Evolutionary conservation across 1,140 invertebrate genomes (phyloP), one percentile per base, ranked within the genome.

Genomic region (Zaprionus nigranus): DNA sequence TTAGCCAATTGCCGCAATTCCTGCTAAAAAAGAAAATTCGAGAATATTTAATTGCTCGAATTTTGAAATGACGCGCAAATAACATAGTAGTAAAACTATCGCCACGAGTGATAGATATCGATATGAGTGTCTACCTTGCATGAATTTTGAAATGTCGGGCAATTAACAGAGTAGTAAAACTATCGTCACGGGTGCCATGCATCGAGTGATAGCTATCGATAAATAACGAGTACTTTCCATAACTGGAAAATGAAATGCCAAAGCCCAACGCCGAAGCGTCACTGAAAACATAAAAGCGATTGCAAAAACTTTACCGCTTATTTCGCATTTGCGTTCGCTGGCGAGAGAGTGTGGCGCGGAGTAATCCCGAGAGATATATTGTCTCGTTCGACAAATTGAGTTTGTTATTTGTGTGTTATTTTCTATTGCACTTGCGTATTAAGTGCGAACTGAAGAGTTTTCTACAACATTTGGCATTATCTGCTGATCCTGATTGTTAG

Each of bases 1-100:
- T 94, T 84, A 12, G 95, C 94, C 58, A 97, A 73, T 61, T 94
- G 83, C 74, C 93, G 87, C 4, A 97, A 92, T 83, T 96, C 95
- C 96, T 97, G 91, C n/a, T 34, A 94, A 65, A 65, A 71, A 43
- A 12, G 2, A 57, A 63, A 28, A 57, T n/a, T 28, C 51, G 28
- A 9, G 46, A 36, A 61, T 57, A 40, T 17, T 30, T 30, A 11
- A 9, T 30, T 20, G 17, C 20, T 12, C 12, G n/a, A 46, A 46
- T 24, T 22, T 51, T 20, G 46, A 51, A 22, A 24, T 51, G 6
- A n/a, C 46, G 20, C 46, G 46, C 46, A 24, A 46, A 3, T 3
- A 9, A 17, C n/a, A 17, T 7, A 17, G n/a, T 3, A 46, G n/a
- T 46, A 46, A 11, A 51, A 12, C 20, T 51, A 28, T 22, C 11